Conservation (phyloP, 2,113 vertebrate species). For the Podarcis muralis region DNA sequence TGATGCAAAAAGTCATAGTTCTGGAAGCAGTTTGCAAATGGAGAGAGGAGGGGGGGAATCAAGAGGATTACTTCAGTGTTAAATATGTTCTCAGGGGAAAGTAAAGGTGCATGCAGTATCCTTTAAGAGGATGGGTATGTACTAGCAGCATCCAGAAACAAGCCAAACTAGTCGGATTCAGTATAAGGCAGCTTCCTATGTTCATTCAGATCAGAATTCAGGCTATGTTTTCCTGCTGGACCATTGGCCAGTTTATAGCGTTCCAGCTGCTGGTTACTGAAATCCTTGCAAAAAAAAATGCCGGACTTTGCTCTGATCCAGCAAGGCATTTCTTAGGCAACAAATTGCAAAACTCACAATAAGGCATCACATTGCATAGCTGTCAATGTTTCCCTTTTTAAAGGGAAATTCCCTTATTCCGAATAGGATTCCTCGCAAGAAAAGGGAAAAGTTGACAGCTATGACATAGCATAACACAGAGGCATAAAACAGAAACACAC, state of each 20-base stretch:
- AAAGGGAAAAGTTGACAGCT: too few relatives aligned
- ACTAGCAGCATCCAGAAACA: neutral
- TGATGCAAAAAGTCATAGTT: neutral
- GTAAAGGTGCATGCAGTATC: neutral
- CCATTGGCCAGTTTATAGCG: neutral
- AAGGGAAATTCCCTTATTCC: too few relatives aligned
- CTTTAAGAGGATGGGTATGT: neutral
- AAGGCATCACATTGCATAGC: too few relatives aligned
- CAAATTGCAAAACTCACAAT: neutral
- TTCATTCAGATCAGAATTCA: neutral
- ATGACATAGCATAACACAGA: too few relatives aligned
- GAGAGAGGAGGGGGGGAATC: neutral
- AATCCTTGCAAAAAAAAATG: neutral
- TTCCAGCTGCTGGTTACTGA: neutral
- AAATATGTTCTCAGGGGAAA: neutral
- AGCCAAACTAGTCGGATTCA: neutral
- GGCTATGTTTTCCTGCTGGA: neutral
- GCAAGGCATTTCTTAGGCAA: neutral
- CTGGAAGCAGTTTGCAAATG: neutral
- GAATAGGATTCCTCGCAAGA: too few relatives aligned
- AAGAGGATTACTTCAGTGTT: conserved; percentile 12
- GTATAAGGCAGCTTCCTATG: too few relatives aligned
- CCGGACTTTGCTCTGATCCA: neutral
- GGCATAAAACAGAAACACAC: too few relatives aligned
- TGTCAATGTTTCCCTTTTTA: too few relatives aligned